These are phyloP conservation scores for Desmophyllum pertusum DNA, from an alignment of 92 coral and sea anemone species.

Conservation along the genomic window DNA sequence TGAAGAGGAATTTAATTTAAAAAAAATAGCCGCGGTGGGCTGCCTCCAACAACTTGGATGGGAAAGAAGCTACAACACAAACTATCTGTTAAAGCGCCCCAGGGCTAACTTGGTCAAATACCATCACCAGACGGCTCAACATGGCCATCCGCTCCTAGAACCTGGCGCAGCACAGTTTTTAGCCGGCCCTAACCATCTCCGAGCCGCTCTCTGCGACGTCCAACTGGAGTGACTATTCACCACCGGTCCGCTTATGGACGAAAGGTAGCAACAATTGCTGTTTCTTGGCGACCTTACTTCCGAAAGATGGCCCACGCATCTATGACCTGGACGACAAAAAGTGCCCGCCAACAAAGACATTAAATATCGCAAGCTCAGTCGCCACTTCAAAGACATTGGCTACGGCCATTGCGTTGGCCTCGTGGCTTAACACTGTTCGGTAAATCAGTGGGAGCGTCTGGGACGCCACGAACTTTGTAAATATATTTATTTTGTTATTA, in stretches of 20 bases:
- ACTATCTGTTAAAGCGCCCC: neutral
- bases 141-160: neutral
- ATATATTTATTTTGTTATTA: too few species aligned
- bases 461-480: too few species aligned
- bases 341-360: too few species aligned
- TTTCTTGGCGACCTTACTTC: neutral
- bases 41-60: neutral
- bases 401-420: too few species aligned
- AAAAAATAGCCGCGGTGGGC: neutral
- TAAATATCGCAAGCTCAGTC: too few species aligned
- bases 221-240: too few species aligned
- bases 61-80: neutral
- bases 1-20: neutral
- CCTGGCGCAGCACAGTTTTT: neutral
- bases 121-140: neutral
- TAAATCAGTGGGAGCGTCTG: too few species aligned
- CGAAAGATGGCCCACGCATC: neutral
- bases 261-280: neutral
- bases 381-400: too few species aligned
- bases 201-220: neutral
- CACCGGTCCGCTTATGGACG: neutral
- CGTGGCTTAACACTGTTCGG: too few species aligned
- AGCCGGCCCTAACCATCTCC: neutral
- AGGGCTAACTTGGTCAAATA: neutral
- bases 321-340: too few species aligned